phyloP scores from a whole-genome alignment of 2,113 vertebrate species.

The Toxostoma redivivum region DNA sequence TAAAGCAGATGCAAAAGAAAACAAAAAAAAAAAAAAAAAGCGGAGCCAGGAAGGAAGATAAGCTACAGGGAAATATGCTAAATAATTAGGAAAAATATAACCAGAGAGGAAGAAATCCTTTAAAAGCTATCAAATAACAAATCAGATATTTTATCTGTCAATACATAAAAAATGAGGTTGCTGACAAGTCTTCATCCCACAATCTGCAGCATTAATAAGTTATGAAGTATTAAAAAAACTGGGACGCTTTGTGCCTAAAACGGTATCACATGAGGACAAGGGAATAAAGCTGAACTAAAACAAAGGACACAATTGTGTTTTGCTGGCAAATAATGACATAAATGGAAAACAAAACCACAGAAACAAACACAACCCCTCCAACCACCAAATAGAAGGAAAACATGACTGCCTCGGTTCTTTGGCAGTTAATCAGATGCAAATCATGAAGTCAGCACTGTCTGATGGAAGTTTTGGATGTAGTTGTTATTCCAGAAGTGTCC shows the following conservation, averaged over 20 bases:
- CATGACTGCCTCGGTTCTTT: background rate
- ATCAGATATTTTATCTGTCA: conserved; percentile 61
- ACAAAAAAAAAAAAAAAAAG: background rate
- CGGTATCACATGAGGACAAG: conserved; percentile 35
- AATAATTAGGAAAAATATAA: conserved; percentile 26
- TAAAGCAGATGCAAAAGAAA: background rate
- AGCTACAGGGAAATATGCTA: background rate
- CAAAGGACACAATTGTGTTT: conserved; percentile 24
- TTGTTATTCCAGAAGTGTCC: background rate
- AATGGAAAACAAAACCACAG: background rate
- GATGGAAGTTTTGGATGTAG: background rate
- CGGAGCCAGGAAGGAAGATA: background rate
- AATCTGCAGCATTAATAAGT: conserved; percentile 69
- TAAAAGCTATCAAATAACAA: conserved; percentile 54
- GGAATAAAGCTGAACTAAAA: conserved; percentile 64
- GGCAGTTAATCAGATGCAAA: background rate
- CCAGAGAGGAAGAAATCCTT: conserved; percentile 15
- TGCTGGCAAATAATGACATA: conserved; percentile 21
- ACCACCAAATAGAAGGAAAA: background rate
- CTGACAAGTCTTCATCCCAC: conserved; percentile 63
- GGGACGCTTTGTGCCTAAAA: conserved; percentile 44
- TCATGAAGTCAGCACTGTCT: background rate
- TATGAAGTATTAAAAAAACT: conserved; percentile 66
- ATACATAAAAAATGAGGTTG: conserved; percentile 56
- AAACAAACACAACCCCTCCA: background rate